A percentile compares a stretch with the other conserved stretches of the same genome.
Evolutionary conservation across 2,888 invertebrate genomes (phyloP).

Genomic region (Ornithoptera priamus): DNA sequence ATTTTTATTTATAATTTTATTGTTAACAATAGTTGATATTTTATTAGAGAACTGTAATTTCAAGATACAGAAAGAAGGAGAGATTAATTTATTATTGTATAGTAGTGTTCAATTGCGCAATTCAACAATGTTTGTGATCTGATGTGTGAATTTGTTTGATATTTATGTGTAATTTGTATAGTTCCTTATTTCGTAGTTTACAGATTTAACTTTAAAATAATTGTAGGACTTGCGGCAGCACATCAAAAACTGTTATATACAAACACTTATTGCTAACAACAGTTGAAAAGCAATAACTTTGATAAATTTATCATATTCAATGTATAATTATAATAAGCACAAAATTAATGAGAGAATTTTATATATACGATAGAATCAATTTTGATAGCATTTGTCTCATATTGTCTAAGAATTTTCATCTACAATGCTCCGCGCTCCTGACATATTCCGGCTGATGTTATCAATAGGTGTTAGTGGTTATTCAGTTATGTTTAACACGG

Average conservation of each 20-base stretch:
- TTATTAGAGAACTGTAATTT: conserved; percentile 61
- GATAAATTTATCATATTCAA: conserved; percentile 48
- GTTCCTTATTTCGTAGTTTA: conserved; percentile 76
- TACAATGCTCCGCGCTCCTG: background rate
- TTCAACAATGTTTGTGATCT: conserved; percentile 76
- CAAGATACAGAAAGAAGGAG: conserved; percentile 48
- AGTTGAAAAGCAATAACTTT: conserved; percentile 66
- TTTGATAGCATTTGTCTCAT: conserved; percentile 47
- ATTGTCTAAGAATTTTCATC: conserved; percentile 3
- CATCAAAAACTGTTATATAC: conserved; percentile 44
- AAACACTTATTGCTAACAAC: conserved; percentile 71
- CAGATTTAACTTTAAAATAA: conserved; percentile 52
- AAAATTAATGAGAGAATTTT: conserved; percentile 51
- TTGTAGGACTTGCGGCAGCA: conserved; percentile 28
- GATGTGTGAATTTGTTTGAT: conserved; percentile 70
- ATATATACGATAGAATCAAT: conserved; percentile 42
- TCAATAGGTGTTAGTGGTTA: conserved; percentile 57
- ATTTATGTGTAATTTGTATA: conserved; percentile 72
- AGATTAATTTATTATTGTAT: conserved; percentile 76
- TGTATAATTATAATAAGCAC: conserved; percentile 26
- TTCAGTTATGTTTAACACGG: conserved; percentile 42
- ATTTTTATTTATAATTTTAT: conserved; percentile 60
- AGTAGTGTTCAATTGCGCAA: conserved; percentile 73
- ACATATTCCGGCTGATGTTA: conserved; percentile 68
- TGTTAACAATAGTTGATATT: conserved; percentile 77